Evolutionary conservation across 2,888 invertebrate species (phyloP).

Genomic region (Hypolimnas misippus): DNA sequence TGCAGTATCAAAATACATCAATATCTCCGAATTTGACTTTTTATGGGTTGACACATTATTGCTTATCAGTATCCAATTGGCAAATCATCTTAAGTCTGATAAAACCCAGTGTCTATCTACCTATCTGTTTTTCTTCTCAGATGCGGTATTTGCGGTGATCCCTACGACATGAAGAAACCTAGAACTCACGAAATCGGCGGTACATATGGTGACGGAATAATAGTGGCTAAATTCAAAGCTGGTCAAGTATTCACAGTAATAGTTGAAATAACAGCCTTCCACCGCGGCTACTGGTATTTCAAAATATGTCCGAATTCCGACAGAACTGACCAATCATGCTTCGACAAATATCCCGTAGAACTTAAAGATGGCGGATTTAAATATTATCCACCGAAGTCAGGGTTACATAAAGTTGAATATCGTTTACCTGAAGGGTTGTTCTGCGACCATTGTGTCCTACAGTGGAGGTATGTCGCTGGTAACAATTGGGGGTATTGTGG

Average conservation of each 20-base stretch:
- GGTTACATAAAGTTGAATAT: constrained; percentile 87
- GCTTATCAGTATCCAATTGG: no score
- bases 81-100: no score
- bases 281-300: constrained; percentile 93
- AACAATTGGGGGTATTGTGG: constrained; percentile 91
- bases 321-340: constrained; percentile 88
- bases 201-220: constrained; percentile 89
- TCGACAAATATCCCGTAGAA: constrained; percentile 87
- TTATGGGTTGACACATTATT: no score
- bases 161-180: constrained; percentile 87
- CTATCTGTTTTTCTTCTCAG: no score
- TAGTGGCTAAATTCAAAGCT: constrained; percentile 88
- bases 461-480: constrained; percentile 94
- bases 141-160: constrained; percentile 93
- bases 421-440: constrained; percentile 84
- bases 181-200: constrained; percentile 92
- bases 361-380: constrained; percentile 81
- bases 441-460: constrained; percentile 92
- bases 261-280: constrained; percentile 92
- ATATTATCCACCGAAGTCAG: constrained; percentile 88
- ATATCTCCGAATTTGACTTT: no score
- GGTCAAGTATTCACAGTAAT: constrained; percentile 86
- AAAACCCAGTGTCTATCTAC: no score
- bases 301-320: constrained; percentile 89
- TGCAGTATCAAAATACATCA: no score